Conservation (phyloP, 1,140 invertebrate genomes). For the Listronotus bonariensis region DNA sequence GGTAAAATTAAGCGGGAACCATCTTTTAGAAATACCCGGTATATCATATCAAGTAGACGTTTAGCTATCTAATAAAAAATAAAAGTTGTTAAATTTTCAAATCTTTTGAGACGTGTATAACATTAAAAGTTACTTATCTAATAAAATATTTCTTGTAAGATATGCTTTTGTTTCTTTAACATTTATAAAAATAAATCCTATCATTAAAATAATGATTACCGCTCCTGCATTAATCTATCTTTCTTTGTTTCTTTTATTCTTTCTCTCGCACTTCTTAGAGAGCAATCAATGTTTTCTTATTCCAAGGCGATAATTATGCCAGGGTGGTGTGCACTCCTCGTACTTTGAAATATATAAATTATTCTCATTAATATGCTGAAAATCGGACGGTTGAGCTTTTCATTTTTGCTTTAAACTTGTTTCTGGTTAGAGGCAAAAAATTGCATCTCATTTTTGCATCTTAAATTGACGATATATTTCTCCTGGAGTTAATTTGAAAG, state of each 20-base stretch:
- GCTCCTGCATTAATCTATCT: slow-evolving; percentile 7
- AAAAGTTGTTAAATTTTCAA: too few relatives aligned
- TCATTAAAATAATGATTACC: slow-evolving; percentile 1
- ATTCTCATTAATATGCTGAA: slow-evolving; percentile 36
- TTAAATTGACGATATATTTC: slow-evolving; percentile 17
- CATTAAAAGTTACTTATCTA: too few relatives aligned
- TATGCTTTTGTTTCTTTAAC: too few relatives aligned
- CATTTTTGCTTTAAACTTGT: slow-evolving; percentile 14
- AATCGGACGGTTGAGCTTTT: slow-evolving; percentile 29
- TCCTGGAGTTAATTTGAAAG: slow-evolving; percentile 4
- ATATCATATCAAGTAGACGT: too few relatives aligned
- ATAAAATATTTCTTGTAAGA: too few relatives aligned
- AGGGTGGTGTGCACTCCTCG: slow-evolving; percentile 24
- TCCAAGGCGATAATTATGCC: slow-evolving; percentile 35
- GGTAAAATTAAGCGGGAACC: too few relatives aligned
- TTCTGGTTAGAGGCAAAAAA: slow-evolving; percentile 22
- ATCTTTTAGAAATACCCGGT: too few relatives aligned
- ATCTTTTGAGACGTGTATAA: too few relatives aligned
- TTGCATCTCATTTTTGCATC: slow-evolving; percentile 30
- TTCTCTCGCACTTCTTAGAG: slow-evolving; percentile 29
- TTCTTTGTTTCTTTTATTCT: slow-evolving; percentile 31
- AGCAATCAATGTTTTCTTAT: slow-evolving; percentile 40
- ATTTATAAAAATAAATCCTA: not conserved
- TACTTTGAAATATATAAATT: slow-evolving; percentile 36
- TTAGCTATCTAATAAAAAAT: too few relatives aligned